phyloP scores from a whole-genome alignment of 2,113 vertebrate genomes.

The Calonectris borealis region DNA sequence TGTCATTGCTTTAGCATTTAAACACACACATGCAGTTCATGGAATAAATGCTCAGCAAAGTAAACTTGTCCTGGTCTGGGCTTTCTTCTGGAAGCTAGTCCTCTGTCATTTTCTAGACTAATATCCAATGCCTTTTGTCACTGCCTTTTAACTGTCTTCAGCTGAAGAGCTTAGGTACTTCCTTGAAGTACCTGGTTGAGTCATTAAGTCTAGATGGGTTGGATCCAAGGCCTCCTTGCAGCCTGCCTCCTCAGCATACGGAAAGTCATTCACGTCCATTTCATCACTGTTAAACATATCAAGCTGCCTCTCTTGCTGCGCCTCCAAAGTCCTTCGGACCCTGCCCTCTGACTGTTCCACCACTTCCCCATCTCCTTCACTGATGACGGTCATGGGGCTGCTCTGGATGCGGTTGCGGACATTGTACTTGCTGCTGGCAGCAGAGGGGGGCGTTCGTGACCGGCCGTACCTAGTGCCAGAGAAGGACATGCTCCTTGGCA shows the following conservation, averaged over 20 bases:
- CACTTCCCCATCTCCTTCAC: constrained; percentile 90
- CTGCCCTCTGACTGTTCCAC: constrained; percentile 75
- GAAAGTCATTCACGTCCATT: constrained; percentile 25
- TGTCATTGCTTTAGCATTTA: constrained; percentile 2
- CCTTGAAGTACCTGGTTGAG: constrained; percentile 24
- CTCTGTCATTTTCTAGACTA: background rate
- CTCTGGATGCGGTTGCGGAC: constrained; percentile 91
- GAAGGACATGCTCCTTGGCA: constrained; percentile 82
- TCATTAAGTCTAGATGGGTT: constrained; percentile 11
- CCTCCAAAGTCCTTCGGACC: constrained; percentile 23
- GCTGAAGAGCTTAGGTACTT: constrained; percentile 77
- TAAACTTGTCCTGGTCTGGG: constrained; percentile 44
- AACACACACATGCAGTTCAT: constrained; percentile 29
- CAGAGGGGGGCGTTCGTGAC: constrained; percentile 90
- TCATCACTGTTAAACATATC: constrained; percentile 43
- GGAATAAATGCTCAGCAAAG: constrained; percentile 40
- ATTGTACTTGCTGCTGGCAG: constrained; percentile 96
- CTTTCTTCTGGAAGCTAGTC: constrained; percentile 18
- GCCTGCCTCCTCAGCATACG: background rate
- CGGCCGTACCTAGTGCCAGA: constrained; percentile 84
- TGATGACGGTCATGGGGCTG: constrained; percentile 98
- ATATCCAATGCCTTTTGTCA: background rate
- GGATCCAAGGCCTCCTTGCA: constrained; percentile 13
- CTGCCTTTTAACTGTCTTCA: constrained; percentile 70
- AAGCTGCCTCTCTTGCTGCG: constrained; percentile 24